Evolutionary conservation across 2,888 invertebrate genomes (phyloP), one percentile per base, ranked within the genome.

Genomic region (Andrena marginata): DNA sequence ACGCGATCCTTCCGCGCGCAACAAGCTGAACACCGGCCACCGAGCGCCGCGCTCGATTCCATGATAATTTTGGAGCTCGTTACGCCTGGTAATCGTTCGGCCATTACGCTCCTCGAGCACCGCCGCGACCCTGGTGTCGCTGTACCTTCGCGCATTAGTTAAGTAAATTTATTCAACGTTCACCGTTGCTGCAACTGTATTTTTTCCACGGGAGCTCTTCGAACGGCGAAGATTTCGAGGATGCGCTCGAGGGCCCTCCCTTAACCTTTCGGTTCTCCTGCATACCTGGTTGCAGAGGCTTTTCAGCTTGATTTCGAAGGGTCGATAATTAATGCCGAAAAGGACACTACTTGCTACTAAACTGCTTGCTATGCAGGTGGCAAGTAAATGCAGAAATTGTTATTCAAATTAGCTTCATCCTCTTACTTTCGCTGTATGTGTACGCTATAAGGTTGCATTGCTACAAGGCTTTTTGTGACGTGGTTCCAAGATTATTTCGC

Each of bases 131-230:
- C 56, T 29, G 56, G 56, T 56, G 56, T 56, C 56, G 8, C 56
- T 13, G 42, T 10, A 49, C 13, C 73, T 7, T 20, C 59, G 65
- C 56, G 81, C 73, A 65, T 79, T 65, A 59, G 73, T 81, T 60
- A 60, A 69, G 81, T 49, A 74, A 80, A 81, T 81, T 81, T 81
- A 81, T 80, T 73, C 80, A 65, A 26, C 63, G 60, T 67, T 79
- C 68, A 71, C 71, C 63, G 70, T 80, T 80, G 80, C 70, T 51
- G 74, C 80, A 70, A 81, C 64, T 60, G 81, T 73, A 70, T 69
- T 74, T 56, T 42, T 74, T 54, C 26, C 42, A 10, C 20, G 6
- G 31, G 65, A 51, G 60, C 29, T 65, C 16, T 33, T 35, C 62
- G 67, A n/a, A 23, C 23, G 7, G 1, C 23, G 68, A 20, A 65